Conservation (phyloP, 1,140 invertebrate species). For the Rhagoletis zephyria region DNA sequence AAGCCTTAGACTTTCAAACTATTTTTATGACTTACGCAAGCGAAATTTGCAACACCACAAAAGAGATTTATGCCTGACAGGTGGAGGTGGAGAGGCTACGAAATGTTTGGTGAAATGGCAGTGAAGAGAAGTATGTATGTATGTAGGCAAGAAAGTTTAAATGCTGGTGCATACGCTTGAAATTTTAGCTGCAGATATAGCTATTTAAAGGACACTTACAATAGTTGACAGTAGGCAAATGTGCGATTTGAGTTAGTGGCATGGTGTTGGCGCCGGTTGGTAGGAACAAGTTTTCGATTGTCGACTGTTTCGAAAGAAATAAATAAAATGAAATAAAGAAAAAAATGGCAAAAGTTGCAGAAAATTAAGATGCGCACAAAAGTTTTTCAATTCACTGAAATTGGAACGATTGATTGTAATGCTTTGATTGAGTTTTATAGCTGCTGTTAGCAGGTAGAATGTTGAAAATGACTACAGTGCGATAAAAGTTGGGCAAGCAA, state of each 20-base stretch:
- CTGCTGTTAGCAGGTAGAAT: neutral
- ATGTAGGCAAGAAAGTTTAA: neutral
- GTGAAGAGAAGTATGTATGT: neutral
- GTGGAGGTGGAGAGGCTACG: neutral
- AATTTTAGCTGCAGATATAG: neutral
- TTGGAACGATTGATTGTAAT: neutral
- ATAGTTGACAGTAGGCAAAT: neutral
- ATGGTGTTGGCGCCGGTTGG: neutral
- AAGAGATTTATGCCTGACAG: neutral
- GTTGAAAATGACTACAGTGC: neutral
- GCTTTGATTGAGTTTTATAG: constrained; percentile 27
- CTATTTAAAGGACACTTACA: neutral
- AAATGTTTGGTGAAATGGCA: neutral
- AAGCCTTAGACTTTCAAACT: neutral
- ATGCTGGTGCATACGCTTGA: neutral
- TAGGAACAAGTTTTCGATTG: neutral
- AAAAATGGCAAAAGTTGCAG: neutral
- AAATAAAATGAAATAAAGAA: neutral
- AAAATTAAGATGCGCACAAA: constrained; percentile 31
- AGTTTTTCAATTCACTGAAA: constrained; percentile 29
- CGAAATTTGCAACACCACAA: neutral
- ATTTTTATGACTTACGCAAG: constrained; percentile 35
- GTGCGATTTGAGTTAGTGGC: neutral
- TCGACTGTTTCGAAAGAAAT: neutral
- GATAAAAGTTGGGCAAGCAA: neutral